Evolutionary conservation across 2,888 invertebrate species (phyloP).

Genomic region (Miltochrista miniata): DNA sequence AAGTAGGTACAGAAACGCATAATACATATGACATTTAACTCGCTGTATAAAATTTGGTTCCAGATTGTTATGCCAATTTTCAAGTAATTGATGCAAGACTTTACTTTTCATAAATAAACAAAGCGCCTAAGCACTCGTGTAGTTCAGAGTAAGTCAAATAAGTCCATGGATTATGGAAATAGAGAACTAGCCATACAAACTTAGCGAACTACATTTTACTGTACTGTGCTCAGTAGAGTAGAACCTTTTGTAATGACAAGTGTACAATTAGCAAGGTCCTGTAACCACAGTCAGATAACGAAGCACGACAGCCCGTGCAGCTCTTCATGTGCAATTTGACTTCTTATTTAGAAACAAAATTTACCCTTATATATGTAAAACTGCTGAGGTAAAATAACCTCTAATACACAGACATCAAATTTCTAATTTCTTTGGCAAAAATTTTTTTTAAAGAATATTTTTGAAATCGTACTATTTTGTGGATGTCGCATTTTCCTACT

Average conservation of each 20-base stretch:
- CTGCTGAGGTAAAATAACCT: slow-evolving; percentile 16
- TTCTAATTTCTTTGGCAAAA: slow-evolving; percentile 5
- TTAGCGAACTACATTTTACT: background rate
- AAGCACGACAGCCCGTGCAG: slow-evolving; percentile 61
- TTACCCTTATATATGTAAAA: slow-evolving; percentile 20
- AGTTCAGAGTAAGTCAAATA: too few species aligned
- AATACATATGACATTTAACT: too few species aligned
- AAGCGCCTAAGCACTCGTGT: too few species aligned
- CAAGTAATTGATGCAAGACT: too few species aligned
- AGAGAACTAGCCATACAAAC: background rate
- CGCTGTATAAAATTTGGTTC: too few species aligned
- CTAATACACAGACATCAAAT: slow-evolving; percentile 3
- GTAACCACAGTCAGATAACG: slow-evolving; percentile 62
- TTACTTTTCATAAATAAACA: too few species aligned
- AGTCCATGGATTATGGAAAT: background rate
- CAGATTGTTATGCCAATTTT: too few species aligned
- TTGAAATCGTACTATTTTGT: slow-evolving; percentile 34
- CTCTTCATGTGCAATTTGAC: slow-evolving; percentile 68
- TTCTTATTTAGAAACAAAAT: slow-evolving; percentile 43
- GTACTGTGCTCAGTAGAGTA: background rate
- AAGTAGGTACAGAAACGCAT: too few species aligned
- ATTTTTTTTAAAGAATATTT: slow-evolving; percentile 29
- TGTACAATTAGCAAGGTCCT: slow-evolving; percentile 69
- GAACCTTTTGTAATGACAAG: slow-evolving; percentile 46
- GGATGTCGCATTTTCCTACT: slow-evolving; percentile 58